These are phyloP conservation scores for Pteropus rufus DNA, from an alignment of 2,797 vertebrate species.

Conservation along the genomic window DNA sequence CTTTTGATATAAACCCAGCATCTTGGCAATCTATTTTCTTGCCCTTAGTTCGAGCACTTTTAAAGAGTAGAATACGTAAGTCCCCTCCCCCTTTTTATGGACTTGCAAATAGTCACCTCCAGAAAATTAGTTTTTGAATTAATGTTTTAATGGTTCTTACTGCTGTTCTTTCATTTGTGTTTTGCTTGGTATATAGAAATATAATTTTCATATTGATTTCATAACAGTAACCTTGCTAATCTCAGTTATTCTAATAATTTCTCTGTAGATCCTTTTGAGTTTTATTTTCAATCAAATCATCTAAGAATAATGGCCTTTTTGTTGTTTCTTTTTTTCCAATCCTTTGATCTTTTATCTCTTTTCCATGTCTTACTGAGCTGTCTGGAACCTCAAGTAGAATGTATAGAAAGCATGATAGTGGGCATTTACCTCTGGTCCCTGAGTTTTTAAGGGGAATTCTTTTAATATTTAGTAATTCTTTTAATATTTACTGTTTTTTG, in stretches of 20 bases:
- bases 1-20: neutral
- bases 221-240: neutral
- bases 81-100: neutral
- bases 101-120: neutral
- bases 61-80: neutral
- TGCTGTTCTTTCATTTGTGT: neutral
- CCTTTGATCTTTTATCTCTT: neutral
- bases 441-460: neutral
- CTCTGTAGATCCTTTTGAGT: neutral
- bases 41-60: neutral
- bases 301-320: neutral
- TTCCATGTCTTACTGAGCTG: neutral
- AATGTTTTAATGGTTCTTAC: neutral
- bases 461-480: neutral
- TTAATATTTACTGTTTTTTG: neutral
- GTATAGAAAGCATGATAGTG: neutral
- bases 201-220: neutral
- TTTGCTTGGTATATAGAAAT: neutral
- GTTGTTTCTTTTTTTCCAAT: neutral
- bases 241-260: neutral
- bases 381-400: neutral
- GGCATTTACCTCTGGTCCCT: neutral
- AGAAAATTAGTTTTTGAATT: neutral
- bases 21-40: neutral
- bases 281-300: neutral